Evolutionary conservation across 2,797 vertebrate species (phyloP).

Genomic region (Delichon dasypus): DNA sequence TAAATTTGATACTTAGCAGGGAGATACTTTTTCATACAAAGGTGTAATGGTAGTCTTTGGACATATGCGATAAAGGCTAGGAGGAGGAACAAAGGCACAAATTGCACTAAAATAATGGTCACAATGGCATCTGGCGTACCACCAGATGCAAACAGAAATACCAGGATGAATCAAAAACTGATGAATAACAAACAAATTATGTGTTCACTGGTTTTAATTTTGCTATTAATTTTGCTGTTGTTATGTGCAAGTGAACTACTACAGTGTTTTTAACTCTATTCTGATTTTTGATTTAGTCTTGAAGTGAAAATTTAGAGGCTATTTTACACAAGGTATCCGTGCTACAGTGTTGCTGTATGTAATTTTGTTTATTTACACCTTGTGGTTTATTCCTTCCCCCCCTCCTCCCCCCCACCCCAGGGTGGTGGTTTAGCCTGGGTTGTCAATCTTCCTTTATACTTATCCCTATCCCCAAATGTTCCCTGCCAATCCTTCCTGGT

Average conservation of each 20-base stretch:
- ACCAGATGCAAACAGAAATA: background rate
- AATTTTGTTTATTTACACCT: too few species aligned
- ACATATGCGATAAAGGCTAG: background rate
- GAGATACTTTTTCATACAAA: background rate
- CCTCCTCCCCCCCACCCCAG: too few species aligned
- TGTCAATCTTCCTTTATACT: too few species aligned
- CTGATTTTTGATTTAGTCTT: background rate
- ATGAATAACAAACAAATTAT: background rate
- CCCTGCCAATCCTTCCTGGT: too few species aligned
- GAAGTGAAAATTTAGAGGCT: accelerated
- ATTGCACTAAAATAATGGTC: background rate
- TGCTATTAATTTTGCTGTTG: background rate
- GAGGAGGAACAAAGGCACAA: background rate
- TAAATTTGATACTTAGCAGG: background rate
- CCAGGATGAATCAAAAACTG: background rate
- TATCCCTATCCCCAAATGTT: too few species aligned
- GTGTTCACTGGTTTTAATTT: background rate
- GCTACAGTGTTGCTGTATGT: background rate
- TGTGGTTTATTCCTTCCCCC: too few species aligned
- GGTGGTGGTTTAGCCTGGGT: too few species aligned
- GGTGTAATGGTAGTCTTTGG: background rate
- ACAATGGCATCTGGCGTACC: background rate
- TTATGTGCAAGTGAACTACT: background rate
- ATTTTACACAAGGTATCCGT: background rate
- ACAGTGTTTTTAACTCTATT: background rate